Evolutionary conservation across 2,888 invertebrate genomes (phyloP), one percentile per base, ranked within the genome.

Genomic region (Trachelus stipa): DNA sequence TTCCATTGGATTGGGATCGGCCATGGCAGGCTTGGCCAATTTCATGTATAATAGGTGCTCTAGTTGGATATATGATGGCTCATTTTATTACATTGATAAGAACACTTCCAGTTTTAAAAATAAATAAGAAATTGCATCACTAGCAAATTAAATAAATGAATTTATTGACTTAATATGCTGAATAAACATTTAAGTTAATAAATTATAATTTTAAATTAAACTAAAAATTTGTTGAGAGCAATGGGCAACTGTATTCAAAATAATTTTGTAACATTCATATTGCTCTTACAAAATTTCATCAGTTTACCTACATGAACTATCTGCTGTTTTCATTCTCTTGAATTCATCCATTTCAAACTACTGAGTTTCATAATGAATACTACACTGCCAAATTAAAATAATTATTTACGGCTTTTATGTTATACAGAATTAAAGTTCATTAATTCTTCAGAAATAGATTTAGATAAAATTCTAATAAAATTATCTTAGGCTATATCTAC

Each of bases 1-100:
- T 98, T 83, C 98, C 98, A 0, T 92, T 98, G 56, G 98, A 98
- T 90, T 98, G 98, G 98, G 96, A 97, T 90, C 93, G 95, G 74
- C 96, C 96, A 0, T 98, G 97, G 97, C 98, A 98, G 92, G 94
- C 92, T 79, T 96, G 96, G 96, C 96, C 96, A 0, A 94, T 95
- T 83, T 95, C 96, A 0, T 96, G 95, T 86, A 93, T 94, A 80
- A 91, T 94, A 0, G 96, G 96, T n/a, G 94, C 95, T 1, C 88
- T 96, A 0, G 89, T 93, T 75, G 96, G 95, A 9, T 95, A 93
- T 85, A 90, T 93, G 4, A 81, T 93, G 15, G 93, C 94, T 1
- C 93, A 94, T 91, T 92, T 94, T 33, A 80, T 94, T 71, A 93
- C 92, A n/a, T 90, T 94, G 73, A 85, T 93, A 31, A 93, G 92